A percentile compares a stretch with the other conserved stretches of the same genome.
Evolutionary conservation across 2,797 vertebrate species (phyloP).

Genomic region (Ctenopoma kingsleyae): DNA sequence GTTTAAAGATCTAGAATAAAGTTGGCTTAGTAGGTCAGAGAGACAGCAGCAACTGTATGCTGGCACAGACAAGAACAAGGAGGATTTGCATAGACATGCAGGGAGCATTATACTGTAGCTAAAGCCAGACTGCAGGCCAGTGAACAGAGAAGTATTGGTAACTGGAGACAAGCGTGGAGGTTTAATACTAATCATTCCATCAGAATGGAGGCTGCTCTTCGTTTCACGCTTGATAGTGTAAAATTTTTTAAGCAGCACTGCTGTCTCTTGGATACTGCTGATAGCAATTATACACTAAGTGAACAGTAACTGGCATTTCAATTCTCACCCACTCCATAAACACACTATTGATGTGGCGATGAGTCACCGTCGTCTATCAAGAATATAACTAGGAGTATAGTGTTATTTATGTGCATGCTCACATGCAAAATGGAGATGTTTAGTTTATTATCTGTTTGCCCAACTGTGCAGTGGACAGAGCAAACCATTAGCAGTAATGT

Average conservation of each 20-base stretch:
- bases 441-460: slow-evolving; percentile 33
- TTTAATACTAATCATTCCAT: slow-evolving; percentile 60
- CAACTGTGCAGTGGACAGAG: slow-evolving; percentile 28
- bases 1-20: slow-evolving; percentile 26
- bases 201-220: slow-evolving; percentile 39
- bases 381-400: slow-evolving; percentile 49
- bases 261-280: slow-evolving; percentile 59
- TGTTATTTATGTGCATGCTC: slow-evolving; percentile 34
- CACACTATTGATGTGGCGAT: slow-evolving; percentile 54
- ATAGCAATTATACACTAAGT: slow-evolving; percentile 65
- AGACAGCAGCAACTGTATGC: slow-evolving; percentile 16
- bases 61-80: slow-evolving; percentile 16
- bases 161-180: slow-evolving; percentile 31
- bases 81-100: slow-evolving; percentile 43
- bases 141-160: slow-evolving; percentile 41
- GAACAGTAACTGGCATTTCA: slow-evolving; percentile 67
- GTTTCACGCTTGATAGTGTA: slow-evolving; percentile 29
- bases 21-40: slow-evolving; percentile 50
- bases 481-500: slow-evolving; percentile 34
- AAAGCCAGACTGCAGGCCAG: slow-evolving; percentile 41
- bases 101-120: slow-evolving; percentile 17
- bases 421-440: slow-evolving; percentile 40
- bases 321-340: slow-evolving; percentile 69
- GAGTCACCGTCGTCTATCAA: slow-evolving; percentile 69
- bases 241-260: slow-evolving; percentile 32